Conservation (phyloP, 2,113 vertebrate genomes). For the Oxygymnocypris stewartii region DNA sequence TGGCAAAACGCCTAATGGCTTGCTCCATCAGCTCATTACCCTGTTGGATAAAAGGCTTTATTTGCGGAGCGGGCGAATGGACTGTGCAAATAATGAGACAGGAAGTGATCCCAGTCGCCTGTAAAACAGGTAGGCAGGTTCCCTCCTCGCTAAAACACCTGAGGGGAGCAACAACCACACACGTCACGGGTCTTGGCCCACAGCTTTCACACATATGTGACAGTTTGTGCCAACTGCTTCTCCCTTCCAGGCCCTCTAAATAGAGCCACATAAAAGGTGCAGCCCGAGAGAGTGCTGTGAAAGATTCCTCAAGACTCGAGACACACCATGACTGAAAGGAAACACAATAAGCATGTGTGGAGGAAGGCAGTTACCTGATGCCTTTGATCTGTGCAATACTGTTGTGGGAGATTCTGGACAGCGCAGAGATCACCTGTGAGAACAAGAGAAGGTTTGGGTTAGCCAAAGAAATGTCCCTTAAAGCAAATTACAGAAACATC, state of each 20-base stretch:
- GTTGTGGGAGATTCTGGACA: conserved; percentile 93
- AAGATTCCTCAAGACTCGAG: background rate
- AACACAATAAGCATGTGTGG: conserved; percentile 46
- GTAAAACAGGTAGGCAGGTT: conserved; percentile 47
- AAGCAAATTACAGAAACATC: background rate
- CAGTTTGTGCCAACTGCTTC: conserved; percentile 36
- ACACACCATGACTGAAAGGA: conserved; percentile 10
- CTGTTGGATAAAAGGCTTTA: conserved; percentile 67
- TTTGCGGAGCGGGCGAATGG: conserved; percentile 50
- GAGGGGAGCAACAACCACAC: conserved; percentile 20
- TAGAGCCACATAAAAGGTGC: conserved; percentile 38
- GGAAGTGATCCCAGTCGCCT: conserved; percentile 49
- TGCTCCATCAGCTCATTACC: conserved; percentile 70
- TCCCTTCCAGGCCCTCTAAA: background rate
- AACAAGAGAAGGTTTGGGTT: conserved; percentile 53
- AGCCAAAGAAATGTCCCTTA: conserved; percentile 6
- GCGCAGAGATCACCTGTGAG: conserved; percentile 90
- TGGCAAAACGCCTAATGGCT: conserved; percentile 64
- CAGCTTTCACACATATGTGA: conserved; percentile 42
- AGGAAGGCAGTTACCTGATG: conserved; percentile 80
- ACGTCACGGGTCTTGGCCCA: background rate
- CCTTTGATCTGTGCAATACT: conserved; percentile 94
- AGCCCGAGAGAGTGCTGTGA: conserved; percentile 6
- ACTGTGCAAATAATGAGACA: conserved; percentile 65
- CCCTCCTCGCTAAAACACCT: conserved; percentile 31